Conservation (phyloP, 2,888 invertebrate species). For the Drosophila ustulata region DNA sequence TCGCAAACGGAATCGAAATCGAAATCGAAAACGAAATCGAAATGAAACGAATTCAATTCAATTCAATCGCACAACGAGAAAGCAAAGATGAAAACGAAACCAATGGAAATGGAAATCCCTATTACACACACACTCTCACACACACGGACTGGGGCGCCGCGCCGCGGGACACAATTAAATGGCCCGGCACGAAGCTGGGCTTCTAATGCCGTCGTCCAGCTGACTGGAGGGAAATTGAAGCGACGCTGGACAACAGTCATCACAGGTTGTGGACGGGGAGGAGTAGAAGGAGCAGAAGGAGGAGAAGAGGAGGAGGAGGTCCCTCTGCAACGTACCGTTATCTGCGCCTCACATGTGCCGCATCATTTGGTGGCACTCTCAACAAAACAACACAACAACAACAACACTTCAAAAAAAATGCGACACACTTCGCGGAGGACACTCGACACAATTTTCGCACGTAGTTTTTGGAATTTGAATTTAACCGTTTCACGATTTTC, state of each 20-base stretch:
- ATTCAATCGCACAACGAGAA: not conserved
- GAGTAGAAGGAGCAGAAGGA: not conserved
- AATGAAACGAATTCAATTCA: not conserved
- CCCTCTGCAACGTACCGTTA: conserved; percentile 29
- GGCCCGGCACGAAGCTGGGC: conserved; percentile 48
- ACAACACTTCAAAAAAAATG: conserved; percentile 3
- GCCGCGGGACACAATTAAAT: conserved; percentile 64
- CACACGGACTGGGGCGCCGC: conserved; percentile 7
- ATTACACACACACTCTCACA: too few relatives aligned
- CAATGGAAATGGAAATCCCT: conserved; percentile 34
- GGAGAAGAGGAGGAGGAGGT: not conserved
- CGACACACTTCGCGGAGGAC: not conserved
- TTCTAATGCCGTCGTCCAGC: conserved; percentile 12
- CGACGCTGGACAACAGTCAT: not conserved
- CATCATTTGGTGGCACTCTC: conserved; percentile 30
- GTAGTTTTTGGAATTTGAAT: conserved; percentile 14
- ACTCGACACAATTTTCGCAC: conserved; percentile 19
- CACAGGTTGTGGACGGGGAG: not conserved
- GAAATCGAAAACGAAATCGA: not conserved
- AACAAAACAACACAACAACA: conserved; percentile 26
- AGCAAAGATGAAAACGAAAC: conserved; percentile 14
- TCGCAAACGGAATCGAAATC: conserved; percentile 5
- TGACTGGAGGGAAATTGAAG: conserved; percentile 6
- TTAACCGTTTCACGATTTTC: conserved; percentile 2
- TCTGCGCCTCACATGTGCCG: conserved; percentile 37